Conservation (phyloP, 2,888 invertebrate genomes). For the Ptilodon capucinus region DNA sequence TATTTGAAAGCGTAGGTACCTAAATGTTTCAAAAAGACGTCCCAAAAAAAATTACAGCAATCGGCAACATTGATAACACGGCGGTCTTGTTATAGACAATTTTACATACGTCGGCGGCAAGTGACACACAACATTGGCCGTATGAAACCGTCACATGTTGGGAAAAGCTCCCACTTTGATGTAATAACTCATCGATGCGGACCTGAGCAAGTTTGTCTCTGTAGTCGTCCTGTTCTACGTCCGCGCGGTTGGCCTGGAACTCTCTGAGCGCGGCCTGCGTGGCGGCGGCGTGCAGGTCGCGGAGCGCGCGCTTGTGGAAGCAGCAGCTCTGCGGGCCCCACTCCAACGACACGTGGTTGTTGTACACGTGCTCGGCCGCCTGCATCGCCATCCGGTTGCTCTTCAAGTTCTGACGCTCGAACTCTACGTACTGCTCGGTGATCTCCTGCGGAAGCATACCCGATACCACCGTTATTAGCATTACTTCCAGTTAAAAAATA, state of each 20-base stretch:
- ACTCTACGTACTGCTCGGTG: conserved; percentile 8
- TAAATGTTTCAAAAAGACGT: too few species aligned
- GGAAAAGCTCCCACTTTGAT: too few species aligned
- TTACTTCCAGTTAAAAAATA: too few species aligned
- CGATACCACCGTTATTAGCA: neutral
- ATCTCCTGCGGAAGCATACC: conserved; percentile 19
- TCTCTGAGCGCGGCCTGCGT: conserved; percentile 5
- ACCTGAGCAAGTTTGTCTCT: conserved; percentile 7
- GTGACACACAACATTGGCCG: too few species aligned
- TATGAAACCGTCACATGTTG: too few species aligned
- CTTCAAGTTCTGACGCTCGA: conserved; percentile 20
- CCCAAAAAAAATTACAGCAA: too few species aligned
- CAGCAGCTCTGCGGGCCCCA: conserved; percentile 25
- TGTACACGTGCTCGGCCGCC: conserved; percentile 24
- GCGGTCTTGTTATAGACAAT: too few species aligned
- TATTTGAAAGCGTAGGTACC: too few species aligned
- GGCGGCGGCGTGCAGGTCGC: conserved; percentile 12
- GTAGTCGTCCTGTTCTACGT: conserved; percentile 13
- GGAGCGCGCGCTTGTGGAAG: conserved; percentile 21
- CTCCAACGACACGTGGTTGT: conserved; percentile 17
- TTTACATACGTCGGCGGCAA: too few species aligned
- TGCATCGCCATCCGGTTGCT: conserved; percentile 28
- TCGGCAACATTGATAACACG: too few species aligned
- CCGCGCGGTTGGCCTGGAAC: conserved; percentile 14
- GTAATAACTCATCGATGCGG: too few species aligned